phyloP scores from a whole-genome alignment of 2,888 invertebrate genomes.

The Hedya salicella region DNA sequence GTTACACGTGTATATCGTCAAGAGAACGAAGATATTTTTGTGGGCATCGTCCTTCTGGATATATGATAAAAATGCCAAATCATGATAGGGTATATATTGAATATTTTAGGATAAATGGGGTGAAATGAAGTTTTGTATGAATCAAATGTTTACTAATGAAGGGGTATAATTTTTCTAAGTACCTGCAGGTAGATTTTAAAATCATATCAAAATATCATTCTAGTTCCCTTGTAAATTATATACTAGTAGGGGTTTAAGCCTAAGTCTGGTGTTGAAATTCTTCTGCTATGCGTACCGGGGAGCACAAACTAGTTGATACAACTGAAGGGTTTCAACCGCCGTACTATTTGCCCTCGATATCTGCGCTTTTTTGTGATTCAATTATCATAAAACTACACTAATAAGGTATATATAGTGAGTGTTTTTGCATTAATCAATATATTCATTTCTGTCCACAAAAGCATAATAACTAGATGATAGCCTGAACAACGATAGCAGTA shows the following conservation, averaged over 20 bases:
- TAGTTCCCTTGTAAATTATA: conserved; percentile 65
- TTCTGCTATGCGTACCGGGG: conserved; percentile 45
- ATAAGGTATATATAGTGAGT: conserved; percentile 51
- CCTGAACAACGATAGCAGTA: conserved; percentile 44
- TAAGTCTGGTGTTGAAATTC: conserved; percentile 51
- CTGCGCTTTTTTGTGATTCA: conserved; percentile 24
- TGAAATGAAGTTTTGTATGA: conserved; percentile 79
- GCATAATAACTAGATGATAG: conserved; percentile 58
- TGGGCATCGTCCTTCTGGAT: not conserved
- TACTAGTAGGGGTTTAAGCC: conserved; percentile 61
- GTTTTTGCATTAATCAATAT: conserved; percentile 61
- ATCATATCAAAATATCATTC: conserved; percentile 77
- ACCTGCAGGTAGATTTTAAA: conserved; percentile 70
- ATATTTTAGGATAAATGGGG: conserved; percentile 78
- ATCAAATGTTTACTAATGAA: conserved; percentile 77
- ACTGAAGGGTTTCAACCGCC: conserved; percentile 34
- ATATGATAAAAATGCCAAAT: conserved; percentile 77
- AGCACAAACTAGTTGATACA: conserved; percentile 55
- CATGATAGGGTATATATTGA: conserved; percentile 82
- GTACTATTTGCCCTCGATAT: conserved; percentile 31
- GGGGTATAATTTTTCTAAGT: conserved; percentile 79
- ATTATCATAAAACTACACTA: too few relatives aligned
- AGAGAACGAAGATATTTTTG: not conserved
- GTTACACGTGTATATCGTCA: too few relatives aligned
- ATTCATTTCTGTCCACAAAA: conserved; percentile 49